These are phyloP conservation scores for Oasisia sp. DNA, from an alignment of 2,888 invertebrate genomes.

Conservation along the genomic window DNA sequence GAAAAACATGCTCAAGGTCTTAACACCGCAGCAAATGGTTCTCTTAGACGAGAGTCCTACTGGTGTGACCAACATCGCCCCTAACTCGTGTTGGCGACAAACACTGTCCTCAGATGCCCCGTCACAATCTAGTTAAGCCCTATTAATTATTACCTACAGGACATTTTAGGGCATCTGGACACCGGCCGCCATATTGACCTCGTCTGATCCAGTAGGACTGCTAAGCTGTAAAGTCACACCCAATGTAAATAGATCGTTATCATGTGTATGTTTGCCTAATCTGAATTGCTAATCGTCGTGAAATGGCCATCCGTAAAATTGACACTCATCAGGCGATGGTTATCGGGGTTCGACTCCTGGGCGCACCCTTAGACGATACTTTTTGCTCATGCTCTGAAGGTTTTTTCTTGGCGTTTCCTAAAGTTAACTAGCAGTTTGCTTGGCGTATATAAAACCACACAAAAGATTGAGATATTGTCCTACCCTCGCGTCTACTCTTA, in stretches of 20 bases:
- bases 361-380: not conserved
- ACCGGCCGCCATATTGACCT: not conserved
- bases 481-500: too few relatives aligned
- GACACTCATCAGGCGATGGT: not conserved
- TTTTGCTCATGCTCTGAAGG: not conserved
- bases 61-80: too few relatives aligned
- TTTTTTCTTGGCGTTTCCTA: not conserved
- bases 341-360: not conserved
- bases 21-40: too few relatives aligned
- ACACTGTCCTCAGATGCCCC: not conserved
- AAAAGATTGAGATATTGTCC: not conserved
- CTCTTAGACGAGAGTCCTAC: too few relatives aligned
- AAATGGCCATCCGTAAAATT: not conserved
- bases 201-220: not conserved
- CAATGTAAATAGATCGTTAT: not conserved
- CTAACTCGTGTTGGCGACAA: too few relatives aligned
- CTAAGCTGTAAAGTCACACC: not conserved
- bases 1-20: too few relatives aligned
- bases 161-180: not conserved
- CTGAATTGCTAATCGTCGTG: slow-evolving; percentile 10
- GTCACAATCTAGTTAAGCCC: not conserved
- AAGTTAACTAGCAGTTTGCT: not conserved
- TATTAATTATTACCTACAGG: not conserved
- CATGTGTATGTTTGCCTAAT: not conserved
- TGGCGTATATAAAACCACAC: not conserved